Conservation (phyloP, 1,140 invertebrate genomes). For the Contarinia nasturtii region DNA sequence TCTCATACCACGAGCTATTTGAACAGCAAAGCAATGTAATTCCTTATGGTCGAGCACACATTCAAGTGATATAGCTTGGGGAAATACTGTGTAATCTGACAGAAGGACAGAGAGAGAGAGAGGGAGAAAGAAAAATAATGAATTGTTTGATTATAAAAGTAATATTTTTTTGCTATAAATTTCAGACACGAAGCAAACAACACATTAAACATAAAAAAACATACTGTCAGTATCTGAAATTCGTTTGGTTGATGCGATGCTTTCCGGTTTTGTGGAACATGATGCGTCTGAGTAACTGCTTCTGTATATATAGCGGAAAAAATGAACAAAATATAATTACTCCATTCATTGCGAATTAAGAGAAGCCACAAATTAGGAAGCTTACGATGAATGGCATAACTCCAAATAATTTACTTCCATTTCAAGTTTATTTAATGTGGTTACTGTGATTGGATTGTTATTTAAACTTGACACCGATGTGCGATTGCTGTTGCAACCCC, state of each 20-base stretch:
- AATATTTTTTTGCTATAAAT: no score
- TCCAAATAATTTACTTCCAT: conserved; percentile 1
- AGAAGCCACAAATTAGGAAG: background rate
- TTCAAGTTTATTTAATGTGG: background rate
- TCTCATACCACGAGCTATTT: conserved; percentile 50
- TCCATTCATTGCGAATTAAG: no score
- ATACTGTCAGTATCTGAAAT: conserved; percentile 21
- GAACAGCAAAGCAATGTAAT: conserved; percentile 42
- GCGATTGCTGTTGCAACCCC: background rate
- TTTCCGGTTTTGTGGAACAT: conserved; percentile 5
- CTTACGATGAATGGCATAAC: conserved; percentile 6
- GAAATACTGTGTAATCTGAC: background rate
- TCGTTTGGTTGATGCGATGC: conserved; percentile 8
- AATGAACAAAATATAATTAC: background rate
- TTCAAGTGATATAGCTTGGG: conserved; percentile 8
- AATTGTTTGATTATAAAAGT: no score
- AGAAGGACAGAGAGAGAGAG: no score
- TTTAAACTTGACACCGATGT: no score
- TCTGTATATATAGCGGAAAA: background rate
- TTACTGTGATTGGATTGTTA: conserved; percentile 1
- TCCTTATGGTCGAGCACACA: conserved; percentile 33
- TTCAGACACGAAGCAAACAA: background rate
- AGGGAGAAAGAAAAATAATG: no score
- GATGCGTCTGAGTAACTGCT: conserved; percentile 1
- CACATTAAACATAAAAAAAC: background rate